A percentile compares a stretch with the other conserved stretches of the same genome.
Evolutionary conservation across 1,140 invertebrate species (phyloP).

Genomic region (Oryctes rhinoceros): DNA sequence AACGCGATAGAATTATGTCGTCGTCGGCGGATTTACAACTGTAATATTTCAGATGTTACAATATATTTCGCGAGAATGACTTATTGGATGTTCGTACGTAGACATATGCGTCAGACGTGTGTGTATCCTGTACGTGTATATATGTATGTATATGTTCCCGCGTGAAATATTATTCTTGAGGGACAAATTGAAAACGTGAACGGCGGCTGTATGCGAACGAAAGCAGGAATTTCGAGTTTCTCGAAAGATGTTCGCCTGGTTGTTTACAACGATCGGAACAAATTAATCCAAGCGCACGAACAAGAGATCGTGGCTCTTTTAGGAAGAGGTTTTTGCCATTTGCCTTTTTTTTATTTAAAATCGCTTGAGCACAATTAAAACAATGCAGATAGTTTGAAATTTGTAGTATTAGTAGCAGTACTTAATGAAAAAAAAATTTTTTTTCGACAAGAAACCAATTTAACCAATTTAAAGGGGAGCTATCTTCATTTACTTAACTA

Average conservation of each 20-base stretch:
- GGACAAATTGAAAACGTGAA: constrained; percentile 22
- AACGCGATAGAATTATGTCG: not conserved
- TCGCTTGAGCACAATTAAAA: no score
- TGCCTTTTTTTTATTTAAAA: no score
- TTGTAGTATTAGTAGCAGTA: no score
- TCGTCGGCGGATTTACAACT: not conserved
- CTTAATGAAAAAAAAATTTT: no score
- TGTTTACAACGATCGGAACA: not conserved
- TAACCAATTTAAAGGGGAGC: no score
- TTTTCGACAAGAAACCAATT: no score
- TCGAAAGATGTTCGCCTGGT: not conserved
- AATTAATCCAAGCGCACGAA: no score
- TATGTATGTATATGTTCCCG: not conserved
- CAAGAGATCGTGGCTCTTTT: no score
- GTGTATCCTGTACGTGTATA: not conserved
- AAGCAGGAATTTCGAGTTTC: not conserved
- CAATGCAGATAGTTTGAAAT: no score
- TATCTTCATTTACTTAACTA: no score
- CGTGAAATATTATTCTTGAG: constrained; percentile 10
- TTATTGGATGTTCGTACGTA: constrained; percentile 12
- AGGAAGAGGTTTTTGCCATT: no score
- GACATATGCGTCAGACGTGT: not conserved
- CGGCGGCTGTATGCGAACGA: not conserved
- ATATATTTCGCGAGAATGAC: constrained; percentile 12
- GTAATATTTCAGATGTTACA: constrained; percentile 24